Percentiles rank a stretch among this genome's conserved stretches.
phyloP scores from a whole-genome alignment of 2,113 vertebrate species.

The Anseranas semipalmata region DNA sequence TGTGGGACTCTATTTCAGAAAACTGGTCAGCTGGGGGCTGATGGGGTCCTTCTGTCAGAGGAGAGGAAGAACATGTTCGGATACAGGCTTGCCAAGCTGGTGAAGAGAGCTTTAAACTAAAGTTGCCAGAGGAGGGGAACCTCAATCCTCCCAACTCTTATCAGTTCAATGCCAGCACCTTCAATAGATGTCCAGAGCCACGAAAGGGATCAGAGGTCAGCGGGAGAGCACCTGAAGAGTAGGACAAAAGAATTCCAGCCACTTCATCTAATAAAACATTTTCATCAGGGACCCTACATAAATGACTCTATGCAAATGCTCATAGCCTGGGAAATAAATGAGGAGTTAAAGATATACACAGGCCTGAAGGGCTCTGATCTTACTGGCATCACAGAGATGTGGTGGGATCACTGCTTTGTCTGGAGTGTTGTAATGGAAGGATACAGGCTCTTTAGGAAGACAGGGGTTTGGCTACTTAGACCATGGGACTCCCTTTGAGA shows the following conservation, averaged over 20 bases:
- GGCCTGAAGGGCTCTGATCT: neutral
- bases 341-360: neutral
- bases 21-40: neutral
- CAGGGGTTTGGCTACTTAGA: too few species aligned
- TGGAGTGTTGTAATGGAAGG: neutral
- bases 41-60: neutral
- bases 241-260: neutral
- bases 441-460: neutral
- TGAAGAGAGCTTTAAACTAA: neutral
- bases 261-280: neutral
- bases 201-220: neutral
- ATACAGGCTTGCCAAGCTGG: neutral
- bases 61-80: neutral
- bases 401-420: neutral
- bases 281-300: neutral
- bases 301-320: neutral
- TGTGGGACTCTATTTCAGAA: neutral
- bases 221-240: neutral
- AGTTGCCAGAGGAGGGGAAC: neutral
- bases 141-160: neutral
- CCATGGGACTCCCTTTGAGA: too few species aligned
- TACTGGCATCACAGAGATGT: too few species aligned
- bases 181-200: neutral
- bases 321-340: neutral
- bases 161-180: neutral